Base-by-base conservation (phyloP, 1,140 invertebrate genomes). In the Zophobas atratus region DNA sequence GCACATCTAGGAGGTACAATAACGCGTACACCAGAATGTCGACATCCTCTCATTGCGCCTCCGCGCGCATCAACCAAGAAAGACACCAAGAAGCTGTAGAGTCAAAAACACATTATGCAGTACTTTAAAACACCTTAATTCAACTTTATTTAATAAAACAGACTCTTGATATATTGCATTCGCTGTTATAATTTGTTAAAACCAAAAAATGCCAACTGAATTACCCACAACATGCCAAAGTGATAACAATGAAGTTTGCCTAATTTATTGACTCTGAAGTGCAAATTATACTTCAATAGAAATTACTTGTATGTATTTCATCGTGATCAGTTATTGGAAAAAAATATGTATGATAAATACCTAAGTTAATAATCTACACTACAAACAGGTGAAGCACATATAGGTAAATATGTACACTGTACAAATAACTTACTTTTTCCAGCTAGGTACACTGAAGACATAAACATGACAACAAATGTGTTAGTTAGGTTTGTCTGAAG, bases 1-100 rank as follows among this genome's bases (percentile, higher is more conserved):
- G 97, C 97, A 86, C 97, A 97, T 53, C 96, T 90, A 0, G 97
- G 97, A 38, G 97, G 97, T 46, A 99, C 96, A 82, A 99, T 98
- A 73, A 99, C 94, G 39, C 97, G 90, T 1, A 99, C 95, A 1
- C 97, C 97, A 35, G 96, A 97, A 86, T 98, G 96, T 32, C 98
- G 92, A 87, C 97, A 98, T 51, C 97, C 97, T 80, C 97, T 90
- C 97, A 99, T 98, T 8, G 97, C 97, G 56, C 97, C 97, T 57
- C 97, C 97, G 73, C 97, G 90, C 32, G 97, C 97, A 87, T 99
- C 97, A 77, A 99, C 97, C 91, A 99, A 93, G 88, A 99, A 99
- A 79, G 96, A 98, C 81, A 99, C 97, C 88, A 99, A 90, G 90
- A 99, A 99, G 85, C 96, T 98, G 85, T 82, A 76, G 32, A 77